phyloP scores from a whole-genome alignment of 2,113 vertebrate genomes.

The Plestiodon gilberti region DNA sequence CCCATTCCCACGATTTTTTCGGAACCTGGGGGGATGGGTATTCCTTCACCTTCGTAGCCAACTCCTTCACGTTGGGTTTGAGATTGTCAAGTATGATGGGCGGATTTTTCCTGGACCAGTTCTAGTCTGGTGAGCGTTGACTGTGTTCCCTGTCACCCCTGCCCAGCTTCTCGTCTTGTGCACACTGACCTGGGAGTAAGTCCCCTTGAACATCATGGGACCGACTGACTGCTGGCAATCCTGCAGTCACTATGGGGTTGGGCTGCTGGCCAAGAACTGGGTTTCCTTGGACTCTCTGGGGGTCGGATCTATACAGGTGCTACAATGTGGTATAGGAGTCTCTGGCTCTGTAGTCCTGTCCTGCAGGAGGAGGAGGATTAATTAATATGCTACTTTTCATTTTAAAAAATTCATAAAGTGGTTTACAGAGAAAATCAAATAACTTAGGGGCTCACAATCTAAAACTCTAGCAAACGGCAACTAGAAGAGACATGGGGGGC shows the following conservation, averaged over 20 bases:
- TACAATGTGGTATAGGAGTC: background rate
- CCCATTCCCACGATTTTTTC: background rate
- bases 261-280: background rate
- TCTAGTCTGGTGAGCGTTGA: background rate
- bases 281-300: background rate
- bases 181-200: too few species aligned
- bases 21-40: background rate
- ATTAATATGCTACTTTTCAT: too few species aligned
- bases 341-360: background rate
- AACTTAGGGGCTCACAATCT: too few species aligned
- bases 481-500: too few species aligned
- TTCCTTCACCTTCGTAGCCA: background rate
- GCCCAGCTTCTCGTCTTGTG: too few species aligned
- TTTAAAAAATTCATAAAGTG: too few species aligned
- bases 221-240: too few species aligned
- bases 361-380: too few species aligned
- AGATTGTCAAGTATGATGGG: background rate
- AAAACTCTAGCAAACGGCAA: too few species aligned
- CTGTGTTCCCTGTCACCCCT: fast-evolving
- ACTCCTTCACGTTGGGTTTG: background rate
- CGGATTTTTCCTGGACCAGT: background rate
- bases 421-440: too few species aligned
- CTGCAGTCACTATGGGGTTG: too few species aligned
- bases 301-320: background rate
- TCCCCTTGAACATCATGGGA: too few species aligned